Conservation (phyloP, 2,888 invertebrate genomes). For the Portevinia maculata region DNA sequence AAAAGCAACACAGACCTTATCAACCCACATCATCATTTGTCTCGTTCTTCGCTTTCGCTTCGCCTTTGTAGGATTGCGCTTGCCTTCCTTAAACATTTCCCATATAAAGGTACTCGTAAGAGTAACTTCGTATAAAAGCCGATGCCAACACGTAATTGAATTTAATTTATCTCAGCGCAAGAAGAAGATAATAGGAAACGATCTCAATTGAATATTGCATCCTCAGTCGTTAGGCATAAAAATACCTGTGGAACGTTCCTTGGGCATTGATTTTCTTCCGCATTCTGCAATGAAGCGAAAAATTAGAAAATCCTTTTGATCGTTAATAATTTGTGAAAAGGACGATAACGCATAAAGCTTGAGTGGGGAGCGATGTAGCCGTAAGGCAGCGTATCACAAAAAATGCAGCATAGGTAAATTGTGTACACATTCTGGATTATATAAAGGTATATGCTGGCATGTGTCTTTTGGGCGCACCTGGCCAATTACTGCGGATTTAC, state of each 20-base stretch:
- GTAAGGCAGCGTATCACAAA: neutral
- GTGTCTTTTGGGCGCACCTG: slow-evolving; percentile 35
- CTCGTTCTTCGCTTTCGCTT: slow-evolving; percentile 19
- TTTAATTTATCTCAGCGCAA: slow-evolving; percentile 70
- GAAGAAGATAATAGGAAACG: slow-evolving; percentile 64
- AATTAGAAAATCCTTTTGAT: slow-evolving; percentile 67
- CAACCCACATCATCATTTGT: slow-evolving; percentile 66
- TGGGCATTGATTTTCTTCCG: slow-evolving; percentile 29
- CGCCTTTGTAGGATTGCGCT: slow-evolving; percentile 34
- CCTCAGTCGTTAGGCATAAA: slow-evolving; percentile 7
- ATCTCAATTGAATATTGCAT: slow-evolving; percentile 72
- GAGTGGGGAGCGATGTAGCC: neutral
- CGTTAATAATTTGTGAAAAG: slow-evolving; percentile 61
- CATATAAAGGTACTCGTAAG: neutral
- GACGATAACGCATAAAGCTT: slow-evolving; percentile 19
- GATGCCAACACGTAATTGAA: slow-evolving; percentile 72
- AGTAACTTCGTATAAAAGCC: slow-evolving; percentile 28
- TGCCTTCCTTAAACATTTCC: neutral
- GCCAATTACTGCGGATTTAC: slow-evolving; percentile 68
- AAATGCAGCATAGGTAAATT: slow-evolving; percentile 24
- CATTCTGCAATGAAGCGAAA: slow-evolving; percentile 58
- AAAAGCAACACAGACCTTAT: slow-evolving; percentile 65
- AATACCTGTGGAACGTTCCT: slow-evolving; percentile 57
- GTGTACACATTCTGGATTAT: no score
- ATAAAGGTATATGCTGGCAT: slow-evolving; percentile 1